Evolutionary conservation across 2,113 vertebrate species (phyloP), one percentile per base, ranked within the genome.

Genomic region (Origma solitaria): DNA sequence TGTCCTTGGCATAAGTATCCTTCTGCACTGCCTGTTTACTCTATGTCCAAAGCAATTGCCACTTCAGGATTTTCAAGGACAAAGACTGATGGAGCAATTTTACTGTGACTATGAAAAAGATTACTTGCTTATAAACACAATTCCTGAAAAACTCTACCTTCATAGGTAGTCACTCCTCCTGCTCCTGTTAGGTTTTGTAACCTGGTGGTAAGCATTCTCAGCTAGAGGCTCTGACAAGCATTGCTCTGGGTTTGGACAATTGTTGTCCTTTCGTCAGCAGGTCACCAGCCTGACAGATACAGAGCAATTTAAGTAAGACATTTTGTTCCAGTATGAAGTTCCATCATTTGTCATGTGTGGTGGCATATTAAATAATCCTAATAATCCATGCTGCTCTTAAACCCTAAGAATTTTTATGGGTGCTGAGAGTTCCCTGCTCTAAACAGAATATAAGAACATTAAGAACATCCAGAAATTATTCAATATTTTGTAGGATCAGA

Each of bases 41-140:
- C 30, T 40, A 33, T 16, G 76, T 78, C 95, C 92, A 94, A 94
- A 92, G 81, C 77, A 95, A 92, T 68, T 85, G 72, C 25, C 54
- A 78, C 83, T 92, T 89, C 47, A 92, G 49, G 51, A 79, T 91
- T 88, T 91, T 91, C 88, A 94, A 92, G 89, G 86, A 86, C 53
- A 71, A 90, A 81, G 83, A 61, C 51, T 38, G 65, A 78, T 76
- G 76, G 62, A 92, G 13, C 0, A 7, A 64, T 89, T 93, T 83
- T 56, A 73, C 68, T 38, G 85, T 40, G 51, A 69, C 58, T 71
- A 56, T 56, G 69, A 88, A 83, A 61, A 86, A 78, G 60, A 78
- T 57, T 44, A 75, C 49, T 88, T 2, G 5, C 56, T 86, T 64
- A 72, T 57, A 92, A 91, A 50, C 30, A 78, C 24, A 47, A 22